phyloP scores from a whole-genome alignment of 2,113 vertebrate genomes.

The Labeo rohita region DNA sequence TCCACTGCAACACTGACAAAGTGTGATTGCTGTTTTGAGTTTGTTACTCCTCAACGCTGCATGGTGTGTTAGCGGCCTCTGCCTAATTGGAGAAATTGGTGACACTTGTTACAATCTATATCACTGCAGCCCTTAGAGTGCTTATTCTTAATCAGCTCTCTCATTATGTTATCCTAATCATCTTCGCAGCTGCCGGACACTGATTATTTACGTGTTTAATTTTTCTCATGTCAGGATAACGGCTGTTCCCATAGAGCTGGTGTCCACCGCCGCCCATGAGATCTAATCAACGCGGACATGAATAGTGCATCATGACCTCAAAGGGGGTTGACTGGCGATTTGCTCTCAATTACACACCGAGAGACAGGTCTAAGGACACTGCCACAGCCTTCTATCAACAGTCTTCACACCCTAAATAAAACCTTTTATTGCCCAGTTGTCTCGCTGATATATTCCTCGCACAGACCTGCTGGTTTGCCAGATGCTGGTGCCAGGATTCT shows the following conservation, averaged over 20 bases:
- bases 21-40: not conserved
- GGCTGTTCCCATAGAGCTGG: constrained; percentile 31
- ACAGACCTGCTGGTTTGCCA: constrained; percentile 47
- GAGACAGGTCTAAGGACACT: constrained; percentile 55
- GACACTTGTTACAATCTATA: not conserved
- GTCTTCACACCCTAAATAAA: constrained; percentile 54
- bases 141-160: constrained; percentile 23
- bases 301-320: constrained; percentile 48
- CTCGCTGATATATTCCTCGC: constrained; percentile 51
- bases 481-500: constrained; percentile 38
- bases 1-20: not conserved
- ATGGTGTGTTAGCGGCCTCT: not conserved
- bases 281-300: constrained; percentile 45
- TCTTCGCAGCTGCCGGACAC: constrained; percentile 5
- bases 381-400: constrained; percentile 48
- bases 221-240: constrained; percentile 34
- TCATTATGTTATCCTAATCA: constrained; percentile 37
- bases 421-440: constrained; percentile 50
- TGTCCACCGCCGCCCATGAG: constrained; percentile 32
- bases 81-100: constrained; percentile 40
- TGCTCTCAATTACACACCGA: constrained; percentile 65
- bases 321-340: constrained; percentile 68
- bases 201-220: constrained; percentile 49
- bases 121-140: not conserved
- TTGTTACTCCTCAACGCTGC: not conserved